Conservation (phyloP, 2,797 vertebrate species). For the Luscinia luscinia region DNA sequence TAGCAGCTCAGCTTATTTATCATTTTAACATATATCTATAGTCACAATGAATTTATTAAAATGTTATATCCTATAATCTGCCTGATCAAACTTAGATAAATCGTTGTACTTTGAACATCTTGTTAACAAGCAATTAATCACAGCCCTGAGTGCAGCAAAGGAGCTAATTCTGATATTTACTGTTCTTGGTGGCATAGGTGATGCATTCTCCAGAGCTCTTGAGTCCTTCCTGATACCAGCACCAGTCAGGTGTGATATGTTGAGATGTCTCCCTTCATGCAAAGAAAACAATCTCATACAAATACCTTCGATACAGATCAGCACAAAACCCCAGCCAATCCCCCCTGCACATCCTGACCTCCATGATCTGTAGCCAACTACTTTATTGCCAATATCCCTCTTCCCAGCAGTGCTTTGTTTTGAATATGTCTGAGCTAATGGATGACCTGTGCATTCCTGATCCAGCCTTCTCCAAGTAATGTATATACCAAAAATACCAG, state of each 20-base stretch:
- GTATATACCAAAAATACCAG: neutral
- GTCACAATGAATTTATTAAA: conserved; percentile 77
- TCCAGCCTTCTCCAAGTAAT: neutral
- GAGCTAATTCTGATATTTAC: conserved; percentile 69
- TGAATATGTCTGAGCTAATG: neutral
- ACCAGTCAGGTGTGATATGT: neutral
- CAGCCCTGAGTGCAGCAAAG: conserved; percentile 55
- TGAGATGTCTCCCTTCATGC: neutral
- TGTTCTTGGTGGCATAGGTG: conserved; percentile 42
- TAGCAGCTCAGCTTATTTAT: conserved; percentile 66
- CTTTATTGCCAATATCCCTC: neutral
- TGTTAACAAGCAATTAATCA: conserved; percentile 78
- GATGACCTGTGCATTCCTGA: neutral
- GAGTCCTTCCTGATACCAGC: neutral
- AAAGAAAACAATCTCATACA: neutral
- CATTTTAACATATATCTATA: conserved; percentile 70
- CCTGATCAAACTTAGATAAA: conserved; percentile 76
- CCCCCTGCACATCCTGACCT: neutral
- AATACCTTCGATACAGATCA: neutral
- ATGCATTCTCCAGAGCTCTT: conserved; percentile 26
- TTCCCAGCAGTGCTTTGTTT: neutral
- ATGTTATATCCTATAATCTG: conserved; percentile 76
- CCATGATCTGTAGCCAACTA: neutral
- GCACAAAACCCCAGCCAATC: neutral
- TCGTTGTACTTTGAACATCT: conserved; percentile 69